phyloP scores from a whole-genome alignment of 2,888 invertebrate genomes.

The Galerucella calmariensis region DNA sequence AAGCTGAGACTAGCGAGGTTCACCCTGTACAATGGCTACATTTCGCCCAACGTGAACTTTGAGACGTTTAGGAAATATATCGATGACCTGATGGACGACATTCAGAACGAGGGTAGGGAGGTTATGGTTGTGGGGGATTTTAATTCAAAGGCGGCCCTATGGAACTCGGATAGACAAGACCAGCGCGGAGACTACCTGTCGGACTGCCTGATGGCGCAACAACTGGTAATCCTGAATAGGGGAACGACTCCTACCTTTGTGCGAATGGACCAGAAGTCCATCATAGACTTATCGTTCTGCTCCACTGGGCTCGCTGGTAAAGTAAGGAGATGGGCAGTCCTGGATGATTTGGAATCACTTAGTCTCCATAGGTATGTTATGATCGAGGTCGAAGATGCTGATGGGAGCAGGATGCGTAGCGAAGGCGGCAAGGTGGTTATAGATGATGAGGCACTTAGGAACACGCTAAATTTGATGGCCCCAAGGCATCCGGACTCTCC shows the following conservation, averaged over 20 bases:
- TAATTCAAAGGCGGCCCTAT: neutral
- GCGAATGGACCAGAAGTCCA: too few species aligned
- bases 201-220: constrained; percentile 7
- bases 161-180: neutral
- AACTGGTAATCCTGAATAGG: constrained; percentile 4
- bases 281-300: too few species aligned
- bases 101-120: neutral
- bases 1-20: neutral
- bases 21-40: constrained; percentile 18
- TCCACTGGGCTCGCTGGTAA: too few species aligned
- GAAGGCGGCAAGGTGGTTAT: too few species aligned
- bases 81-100: constrained; percentile 3
- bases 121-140: constrained; percentile 8
- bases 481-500: too few species aligned
- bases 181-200: constrained; percentile 5
- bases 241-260: constrained; percentile 19
- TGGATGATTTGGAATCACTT: too few species aligned
- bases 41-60: constrained; percentile 13
- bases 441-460: too few species aligned
- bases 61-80: neutral
- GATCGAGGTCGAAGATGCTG: too few species aligned
- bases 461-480: too few species aligned
- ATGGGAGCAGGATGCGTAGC: too few species aligned
- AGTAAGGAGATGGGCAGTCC: too few species aligned
- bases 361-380: too few species aligned